Base-by-base conservation (phyloP, 2,888 invertebrate genomes). In the Diarsia dahlii region DNA sequence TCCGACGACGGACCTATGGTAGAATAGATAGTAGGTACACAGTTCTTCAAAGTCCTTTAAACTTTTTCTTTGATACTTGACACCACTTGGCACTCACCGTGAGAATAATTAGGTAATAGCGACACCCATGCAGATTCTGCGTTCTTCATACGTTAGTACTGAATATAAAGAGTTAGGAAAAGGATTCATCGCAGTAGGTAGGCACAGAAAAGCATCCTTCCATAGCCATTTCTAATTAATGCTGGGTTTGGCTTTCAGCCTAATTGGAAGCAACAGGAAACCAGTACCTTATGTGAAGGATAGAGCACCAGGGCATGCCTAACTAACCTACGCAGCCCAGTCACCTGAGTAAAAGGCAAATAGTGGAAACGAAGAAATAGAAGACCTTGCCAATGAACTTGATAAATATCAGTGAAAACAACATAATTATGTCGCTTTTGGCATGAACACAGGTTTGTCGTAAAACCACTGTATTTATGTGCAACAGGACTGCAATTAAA, bases 401-500 rank as follows among this genome's bases (percentile, higher is more conserved):
- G 58, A 67, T 45, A 45, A 46, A 68, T 46, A 46, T 23, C 2
- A 20, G 6, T 23, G 18, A 52, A 65, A 66, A 60, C 50, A 68
- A 74, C 10, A 68, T 39, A 69, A 54, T 23, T 8, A 48, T 69
- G 23, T 79, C 58, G 52, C 68, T 45, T 54, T 79, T 79, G 79
- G 79, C 81, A 76, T 56, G 58, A 79, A 65, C 54, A 65, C 46
- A 48, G 20, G 2, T 62, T 39, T 1, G 39, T 39, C 13, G 13
- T 39, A 60, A 39, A 65, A 20, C 50, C 5, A 10, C 63, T 39
- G 18, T 80, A 28, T 74, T 64, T 64, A 54, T 71, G 23, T 78
- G 70, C 65, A 84, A 58, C 58, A 50, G 52, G 4, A 72, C 12
- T 56, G 73, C 58, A 72, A 79, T 74, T 70, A 70, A 76, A 74